These are phyloP conservation scores for Aleiodes alternator DNA, from an alignment of 2,888 invertebrate species.

Conservation along the genomic window DNA sequence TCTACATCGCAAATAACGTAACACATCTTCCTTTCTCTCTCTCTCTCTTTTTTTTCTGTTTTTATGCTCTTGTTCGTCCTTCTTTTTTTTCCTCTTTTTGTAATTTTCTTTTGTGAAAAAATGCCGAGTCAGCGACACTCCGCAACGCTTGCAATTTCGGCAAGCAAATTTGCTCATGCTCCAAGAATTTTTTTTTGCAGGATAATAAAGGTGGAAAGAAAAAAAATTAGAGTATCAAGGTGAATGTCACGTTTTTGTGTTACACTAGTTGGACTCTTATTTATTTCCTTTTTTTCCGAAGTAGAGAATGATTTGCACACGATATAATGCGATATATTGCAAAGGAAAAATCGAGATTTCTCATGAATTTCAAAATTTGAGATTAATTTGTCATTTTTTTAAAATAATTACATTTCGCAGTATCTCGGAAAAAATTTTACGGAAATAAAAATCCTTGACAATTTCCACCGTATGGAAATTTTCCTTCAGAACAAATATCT, in stretches of 20 bases:
- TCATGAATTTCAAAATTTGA: too few relatives aligned
- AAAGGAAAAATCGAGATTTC: too few relatives aligned
- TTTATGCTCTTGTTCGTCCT: constrained; percentile 1
- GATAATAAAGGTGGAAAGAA: background rate
- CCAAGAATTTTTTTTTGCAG: background rate
- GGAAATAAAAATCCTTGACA: background rate
- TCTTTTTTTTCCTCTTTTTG: constrained; percentile 28
- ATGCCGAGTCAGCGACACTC: constrained; percentile 21
- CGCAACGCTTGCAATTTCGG: constrained; percentile 2
- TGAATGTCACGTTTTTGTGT: constrained; percentile 16
- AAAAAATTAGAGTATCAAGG: constrained; percentile 6
- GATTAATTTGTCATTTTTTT: too few relatives aligned
- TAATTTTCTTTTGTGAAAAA: constrained; percentile 21
- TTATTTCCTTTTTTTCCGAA: background rate
- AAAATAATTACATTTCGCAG: too few relatives aligned
- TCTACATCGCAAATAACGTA: constrained; percentile 20
- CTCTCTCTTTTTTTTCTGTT: background rate
- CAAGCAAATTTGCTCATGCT: constrained; percentile 25
- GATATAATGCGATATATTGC: too few relatives aligned
- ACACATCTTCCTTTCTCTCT: constrained; percentile 1
- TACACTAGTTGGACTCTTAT: constrained; percentile 7
- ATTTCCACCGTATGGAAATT: too few relatives aligned
- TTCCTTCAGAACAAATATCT: too few relatives aligned
- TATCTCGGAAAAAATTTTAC: background rate
- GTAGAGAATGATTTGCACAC: too few relatives aligned